Evolutionary conservation across 2,113 vertebrate species (phyloP), one percentile per base, ranked within the genome.

Genomic region (Microtus ochrogaster): DNA sequence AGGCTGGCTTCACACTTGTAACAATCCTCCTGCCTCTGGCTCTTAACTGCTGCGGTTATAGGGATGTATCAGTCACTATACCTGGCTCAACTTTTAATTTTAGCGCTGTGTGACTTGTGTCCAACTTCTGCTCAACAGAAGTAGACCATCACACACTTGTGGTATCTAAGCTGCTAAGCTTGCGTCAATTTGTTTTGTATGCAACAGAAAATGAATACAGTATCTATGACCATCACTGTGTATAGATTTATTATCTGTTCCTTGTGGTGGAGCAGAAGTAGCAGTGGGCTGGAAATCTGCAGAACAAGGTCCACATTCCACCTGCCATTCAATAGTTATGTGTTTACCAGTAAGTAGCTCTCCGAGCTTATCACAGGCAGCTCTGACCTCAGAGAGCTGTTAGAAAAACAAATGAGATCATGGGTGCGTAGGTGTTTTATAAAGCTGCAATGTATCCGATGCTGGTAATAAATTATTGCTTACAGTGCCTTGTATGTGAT

Each of bases 381-480:
- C 2, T 14, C 61, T 65, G 74, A 86, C 30, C 13, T 95, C 92
- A 96, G 55, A 93, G 22, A 77, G 30, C 47, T 88, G 36, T 47
- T 74, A 85, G 47, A 30, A 83, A 87, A 92, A 63, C 61, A 95
- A 74, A 94, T 61, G 58, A 96, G 33, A 61, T 79, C 92, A 96
- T 52, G 44, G n/a, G 74, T 81, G 44, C 76, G 47, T 81, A 90
- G 70, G 52, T 65, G 41, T 73, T 89, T 68, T 24, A 77, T 82
- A 91, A 83, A 93, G 65, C 52, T 90, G 8, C 36, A 79, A 94
- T 89, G 28, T 41, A 92, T 89, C 89, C 70, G 92, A 81, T 63
- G 49, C 8, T 78, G 79, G 49, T 41, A 66, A 90, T 72, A 28
- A 95, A 93, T 95, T 96, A 88, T 88, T 96, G 91, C 94, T 96